Percentiles rank a stretch among this genome's conserved stretches.
These are phyloP conservation scores for Halictus quadricinctus DNA, from an alignment of 2,888 invertebrate species.

Conservation along the genomic window DNA sequence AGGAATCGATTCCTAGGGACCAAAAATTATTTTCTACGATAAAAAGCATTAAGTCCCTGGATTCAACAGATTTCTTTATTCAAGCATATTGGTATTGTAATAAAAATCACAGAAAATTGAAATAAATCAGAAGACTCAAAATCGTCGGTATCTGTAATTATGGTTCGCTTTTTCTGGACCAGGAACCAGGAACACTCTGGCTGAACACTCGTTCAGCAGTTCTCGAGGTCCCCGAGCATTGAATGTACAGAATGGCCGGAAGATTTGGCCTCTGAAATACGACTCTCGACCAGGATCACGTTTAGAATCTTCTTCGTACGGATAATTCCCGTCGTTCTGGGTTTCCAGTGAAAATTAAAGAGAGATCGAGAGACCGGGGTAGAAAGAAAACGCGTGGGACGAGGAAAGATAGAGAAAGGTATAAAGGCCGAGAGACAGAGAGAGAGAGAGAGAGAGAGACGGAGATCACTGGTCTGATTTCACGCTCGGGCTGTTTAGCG, in stretches of 20 bases:
- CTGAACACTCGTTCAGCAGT: conserved; percentile 20
- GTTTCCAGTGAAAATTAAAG: conserved; percentile 70
- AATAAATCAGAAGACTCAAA: background rate
- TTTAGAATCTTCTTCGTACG: conserved; percentile 59
- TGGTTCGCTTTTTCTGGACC: background rate
- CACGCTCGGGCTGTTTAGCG: conserved; percentile 80
- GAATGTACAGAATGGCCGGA: conserved; percentile 40
- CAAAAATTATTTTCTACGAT: no score
- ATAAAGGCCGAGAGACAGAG: conserved; percentile 31
- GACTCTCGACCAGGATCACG: conserved; percentile 63
- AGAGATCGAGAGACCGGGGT: conserved; percentile 22
- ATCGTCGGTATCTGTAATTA: background rate
- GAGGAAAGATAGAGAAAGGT: conserved; percentile 45
- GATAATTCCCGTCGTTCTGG: conserved; percentile 66
- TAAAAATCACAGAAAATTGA: no score
- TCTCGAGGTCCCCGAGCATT: conserved; percentile 27
- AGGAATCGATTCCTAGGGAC: no score
- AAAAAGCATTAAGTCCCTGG: no score
- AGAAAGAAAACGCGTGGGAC: conserved; percentile 28
- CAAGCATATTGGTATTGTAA: no score
- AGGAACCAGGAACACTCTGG: background rate
- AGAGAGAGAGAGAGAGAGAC: conserved; percentile 30
- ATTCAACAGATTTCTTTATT: no score
- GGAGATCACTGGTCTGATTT: conserved; percentile 78
- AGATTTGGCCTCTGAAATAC: conserved; percentile 62